Percentiles rank a stretch among this genome's conserved stretches.
Conservation (phyloP, 2,888 invertebrate genomes). For the Pandemis heparana region DNA sequence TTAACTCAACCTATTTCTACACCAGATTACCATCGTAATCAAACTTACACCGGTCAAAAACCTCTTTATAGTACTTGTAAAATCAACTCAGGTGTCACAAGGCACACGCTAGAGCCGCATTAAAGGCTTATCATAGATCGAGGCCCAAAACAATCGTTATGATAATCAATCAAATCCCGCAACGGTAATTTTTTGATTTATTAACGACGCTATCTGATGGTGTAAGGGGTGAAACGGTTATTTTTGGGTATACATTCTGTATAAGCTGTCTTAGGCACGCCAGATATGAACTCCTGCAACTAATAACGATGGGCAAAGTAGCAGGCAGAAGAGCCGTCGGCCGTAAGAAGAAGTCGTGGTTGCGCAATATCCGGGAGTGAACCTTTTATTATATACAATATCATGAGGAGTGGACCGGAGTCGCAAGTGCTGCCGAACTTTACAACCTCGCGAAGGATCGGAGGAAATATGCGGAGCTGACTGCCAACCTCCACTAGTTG, state of each 20-base stretch:
- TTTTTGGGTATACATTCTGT: neutral
- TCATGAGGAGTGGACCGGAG: too few relatives aligned
- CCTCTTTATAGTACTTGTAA: slow-evolving; percentile 20
- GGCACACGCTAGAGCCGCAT: slow-evolving; percentile 47
- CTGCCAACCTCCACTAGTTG: too few relatives aligned
- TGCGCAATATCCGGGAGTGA: too few relatives aligned
- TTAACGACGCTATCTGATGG: slow-evolving; percentile 44
- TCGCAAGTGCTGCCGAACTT: too few relatives aligned
- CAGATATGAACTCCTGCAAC: too few relatives aligned
- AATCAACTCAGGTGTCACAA: slow-evolving; percentile 30
- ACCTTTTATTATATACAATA: too few relatives aligned
- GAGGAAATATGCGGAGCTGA: too few relatives aligned
- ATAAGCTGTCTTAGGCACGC: too few relatives aligned
- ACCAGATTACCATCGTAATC: neutral
- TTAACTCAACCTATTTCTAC: neutral
- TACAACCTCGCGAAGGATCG: too few relatives aligned
- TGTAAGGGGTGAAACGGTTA: neutral
- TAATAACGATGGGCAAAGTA: too few relatives aligned
- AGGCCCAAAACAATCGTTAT: slow-evolving; percentile 54
- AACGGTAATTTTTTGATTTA: slow-evolving; percentile 49
- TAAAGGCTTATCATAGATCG: slow-evolving; percentile 47
- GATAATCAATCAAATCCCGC: slow-evolving; percentile 51
- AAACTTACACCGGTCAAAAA: slow-evolving; percentile 7
- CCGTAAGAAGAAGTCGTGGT: too few relatives aligned
- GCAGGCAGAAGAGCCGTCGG: too few relatives aligned